Evolutionary conservation across 2,888 invertebrate species (phyloP).

Genomic region (Augochlorella aurata): DNA sequence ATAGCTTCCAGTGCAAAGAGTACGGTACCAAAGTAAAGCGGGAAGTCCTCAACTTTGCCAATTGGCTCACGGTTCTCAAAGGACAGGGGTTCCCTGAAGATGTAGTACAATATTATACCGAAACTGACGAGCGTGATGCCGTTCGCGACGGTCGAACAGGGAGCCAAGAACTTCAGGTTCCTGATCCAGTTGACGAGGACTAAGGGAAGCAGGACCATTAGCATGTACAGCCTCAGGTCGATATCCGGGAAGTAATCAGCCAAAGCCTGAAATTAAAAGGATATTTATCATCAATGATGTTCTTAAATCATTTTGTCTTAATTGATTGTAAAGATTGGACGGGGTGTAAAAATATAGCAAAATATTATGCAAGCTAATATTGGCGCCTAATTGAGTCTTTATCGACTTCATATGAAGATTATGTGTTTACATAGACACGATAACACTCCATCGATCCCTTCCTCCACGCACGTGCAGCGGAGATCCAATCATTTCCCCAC

Average conservation of each 20-base stretch:
- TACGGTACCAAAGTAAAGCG: constrained; percentile 97
- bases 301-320: too few species aligned
- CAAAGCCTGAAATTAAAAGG: constrained; percentile 81
- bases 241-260: constrained; percentile 78
- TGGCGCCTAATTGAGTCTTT: neutral
- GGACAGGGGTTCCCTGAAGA: constrained; percentile 88
- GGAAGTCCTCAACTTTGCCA: constrained; percentile 88
- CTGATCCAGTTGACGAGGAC: constrained; percentile 91
- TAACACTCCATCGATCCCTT: neutral
- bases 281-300: too few species aligned
- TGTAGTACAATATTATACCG: constrained; percentile 92
- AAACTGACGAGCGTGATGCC: constrained; percentile 92
- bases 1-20: constrained; percentile 98
- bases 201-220: constrained; percentile 84
- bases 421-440: neutral
- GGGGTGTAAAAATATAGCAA: neutral
- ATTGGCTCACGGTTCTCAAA: constrained; percentile 86
- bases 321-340: too few species aligned
- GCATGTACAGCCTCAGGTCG: constrained; percentile 87
- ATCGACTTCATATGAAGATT: neutral
- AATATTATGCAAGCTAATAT: neutral
- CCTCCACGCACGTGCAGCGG: neutral
- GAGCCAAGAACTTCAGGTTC: constrained; percentile 93
- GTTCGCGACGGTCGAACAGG: constrained; percentile 95
- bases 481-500: neutral